Base-by-base conservation (phyloP, 2,113 vertebrate species). In the Hiodon alosoides region DNA sequence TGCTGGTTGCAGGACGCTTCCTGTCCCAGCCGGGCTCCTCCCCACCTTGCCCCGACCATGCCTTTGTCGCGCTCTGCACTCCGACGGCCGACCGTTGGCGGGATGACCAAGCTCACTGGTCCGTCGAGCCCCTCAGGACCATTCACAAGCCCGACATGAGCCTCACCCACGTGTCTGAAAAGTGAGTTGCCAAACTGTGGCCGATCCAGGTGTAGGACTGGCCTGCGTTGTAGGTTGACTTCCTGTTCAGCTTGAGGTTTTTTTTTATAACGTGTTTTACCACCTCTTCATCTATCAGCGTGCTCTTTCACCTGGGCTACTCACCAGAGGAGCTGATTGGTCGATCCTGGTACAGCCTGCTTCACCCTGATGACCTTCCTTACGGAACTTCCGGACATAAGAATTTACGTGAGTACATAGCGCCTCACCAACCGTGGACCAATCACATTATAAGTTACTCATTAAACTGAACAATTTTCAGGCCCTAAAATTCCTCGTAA, bases 301-400 rank as follows among this genome's bases (percentile, higher is more conserved):
- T 92, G 73, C 69, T 83, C 16, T 89, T 87, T 73, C 84, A 90
- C 78, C 84, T 95, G 16, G 94, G 94, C 4, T 93, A 92, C 77
- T 79, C 52, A 2, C 79, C 77, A 4, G 86, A 90, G 54, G 91
- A 93, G 53, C 77, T 96, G 80, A 79, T 78, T 0, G 88, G 90
- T 2, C 88, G 57, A n/a, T 95, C 94, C 0, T 96, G 94, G 94
- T 96, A 95, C 85, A 84, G 79, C 48, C 86, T 95, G 1, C 59
- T 95, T 55, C 93, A 95, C 55, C 93, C 94, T 0, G 90, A 92
- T 3, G 93, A 95, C 58, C 60, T 89, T 5, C 57, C 76, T 0
- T 17, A 73, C 3, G 86, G 82, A 0, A 89, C 89, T 2, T 71
- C 76, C 52, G 84, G 82, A 72, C 94, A 95, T 72, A 85, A 76